These are phyloP conservation scores for Elmis aenea DNA, from an alignment of 2,888 invertebrate genomes.

Conservation along the genomic window DNA sequence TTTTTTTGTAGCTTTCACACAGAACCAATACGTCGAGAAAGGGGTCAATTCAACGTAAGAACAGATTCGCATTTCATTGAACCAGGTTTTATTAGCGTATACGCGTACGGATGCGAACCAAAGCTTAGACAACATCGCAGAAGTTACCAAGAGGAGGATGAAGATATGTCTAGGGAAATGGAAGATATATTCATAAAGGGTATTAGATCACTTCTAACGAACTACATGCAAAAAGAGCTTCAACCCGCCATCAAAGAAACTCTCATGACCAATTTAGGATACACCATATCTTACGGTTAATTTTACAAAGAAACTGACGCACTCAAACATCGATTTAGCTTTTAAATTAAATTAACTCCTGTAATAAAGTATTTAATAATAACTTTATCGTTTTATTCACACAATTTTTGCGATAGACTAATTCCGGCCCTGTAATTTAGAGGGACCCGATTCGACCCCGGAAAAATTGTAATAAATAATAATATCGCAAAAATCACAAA, in stretches of 20 bases:
- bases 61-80: conserved; percentile 81
- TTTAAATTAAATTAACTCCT: too few relatives aligned
- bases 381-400: too few relatives aligned
- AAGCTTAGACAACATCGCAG: conserved; percentile 36
- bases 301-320: conserved; percentile 12
- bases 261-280: conserved; percentile 81
- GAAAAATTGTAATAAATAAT: too few relatives aligned
- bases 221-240: conserved; percentile 77
- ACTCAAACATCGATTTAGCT: too few relatives aligned
- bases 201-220: conserved; percentile 72
- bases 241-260: conserved; percentile 84
- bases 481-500: too few relatives aligned
- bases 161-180: conserved; percentile 72
- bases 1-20: conserved; percentile 55
- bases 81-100: conserved; percentile 79
- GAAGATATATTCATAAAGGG: conserved; percentile 80
- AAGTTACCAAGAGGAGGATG: conserved; percentile 37
- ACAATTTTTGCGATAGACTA: too few relatives aligned
- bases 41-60: conserved; percentile 67
- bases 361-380: too few relatives aligned
- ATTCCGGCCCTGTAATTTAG: too few relatives aligned
- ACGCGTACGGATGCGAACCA: conserved; percentile 75
- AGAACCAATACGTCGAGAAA: conserved; percentile 62
- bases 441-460: too few relatives aligned
- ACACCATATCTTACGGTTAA: conserved; percentile 78